A percentile compares a stretch with the other conserved stretches of the same genome.
Conservation (phyloP, 2,888 invertebrate genomes). For the Lithophane ornitopus region DNA sequence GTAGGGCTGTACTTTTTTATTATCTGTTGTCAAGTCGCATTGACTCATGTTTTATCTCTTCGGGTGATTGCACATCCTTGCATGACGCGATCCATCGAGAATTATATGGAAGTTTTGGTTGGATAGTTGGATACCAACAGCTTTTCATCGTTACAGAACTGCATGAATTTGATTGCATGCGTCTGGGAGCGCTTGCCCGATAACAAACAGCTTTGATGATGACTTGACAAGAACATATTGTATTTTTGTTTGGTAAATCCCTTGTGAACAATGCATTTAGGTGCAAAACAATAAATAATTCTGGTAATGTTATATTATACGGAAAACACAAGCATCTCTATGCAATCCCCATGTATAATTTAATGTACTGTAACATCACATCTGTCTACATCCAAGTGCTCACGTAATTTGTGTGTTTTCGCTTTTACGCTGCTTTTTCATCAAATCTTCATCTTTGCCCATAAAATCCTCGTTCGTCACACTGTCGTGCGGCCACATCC, state of each 20-base stretch:
- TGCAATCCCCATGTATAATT: constrained; percentile 1
- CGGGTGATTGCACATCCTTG: constrained; percentile 18
- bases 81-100: constrained; percentile 12
- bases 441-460: constrained; percentile 60
- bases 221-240: background rate
- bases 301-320: background rate
- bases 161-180: background rate
- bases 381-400: constrained; percentile 35
- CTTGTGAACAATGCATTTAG: background rate
- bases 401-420: constrained; percentile 66
- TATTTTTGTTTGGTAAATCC: background rate
- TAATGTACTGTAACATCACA: constrained; percentile 17
- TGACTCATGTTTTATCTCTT: constrained; percentile 21
- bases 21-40: constrained; percentile 17
- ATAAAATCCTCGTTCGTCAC: constrained; percentile 70
- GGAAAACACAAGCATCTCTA: background rate
- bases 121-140: too few relatives aligned
- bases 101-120: constrained; percentile 4
- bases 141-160: background rate
- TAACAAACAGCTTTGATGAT: background rate
- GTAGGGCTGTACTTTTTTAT: constrained; percentile 13
- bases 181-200: too few relatives aligned
- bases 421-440: constrained; percentile 59
- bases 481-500: constrained; percentile 57
- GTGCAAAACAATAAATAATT: background rate